These are phyloP conservation scores for Columba guinea DNA, from an alignment of 2,797 vertebrate genomes.

Conservation along the genomic window DNA sequence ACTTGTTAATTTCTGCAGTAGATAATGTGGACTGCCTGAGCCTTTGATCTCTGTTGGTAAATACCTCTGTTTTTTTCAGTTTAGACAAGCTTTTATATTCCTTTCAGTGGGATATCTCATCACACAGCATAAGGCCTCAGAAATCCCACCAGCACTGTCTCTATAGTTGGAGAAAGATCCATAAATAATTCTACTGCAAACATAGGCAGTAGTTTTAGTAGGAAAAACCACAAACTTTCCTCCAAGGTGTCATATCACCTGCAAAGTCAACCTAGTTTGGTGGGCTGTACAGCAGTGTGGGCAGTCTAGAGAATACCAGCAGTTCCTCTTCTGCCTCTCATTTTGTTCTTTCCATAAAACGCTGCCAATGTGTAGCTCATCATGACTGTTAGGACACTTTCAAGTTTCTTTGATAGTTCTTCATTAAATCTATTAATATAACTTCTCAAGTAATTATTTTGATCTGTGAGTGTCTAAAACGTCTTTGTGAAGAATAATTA, in stretches of 20 bases:
- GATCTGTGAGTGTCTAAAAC: slow-evolving; percentile 30
- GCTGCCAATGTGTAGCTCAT: background rate
- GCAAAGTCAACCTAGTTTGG: background rate
- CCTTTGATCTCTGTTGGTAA: background rate
- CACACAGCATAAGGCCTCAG: background rate
- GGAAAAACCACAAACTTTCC: background rate
- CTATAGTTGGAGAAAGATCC: background rate
- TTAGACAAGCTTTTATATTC: background rate
- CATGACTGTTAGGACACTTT: background rate
- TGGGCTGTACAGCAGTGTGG: background rate
- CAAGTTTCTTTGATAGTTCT: slow-evolving; percentile 9
- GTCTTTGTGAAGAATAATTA: slow-evolving; percentile 9
- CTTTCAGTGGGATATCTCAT: background rate
- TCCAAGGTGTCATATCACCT: background rate
- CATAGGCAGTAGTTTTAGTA: background rate
- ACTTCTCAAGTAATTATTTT: slow-evolving; percentile 39
- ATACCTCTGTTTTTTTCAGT: background rate
- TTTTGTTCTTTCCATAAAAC: slow-evolving; percentile 12
- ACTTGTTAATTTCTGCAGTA: background rate
- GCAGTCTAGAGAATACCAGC: background rate
- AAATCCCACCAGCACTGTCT: background rate
- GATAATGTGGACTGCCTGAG: background rate
- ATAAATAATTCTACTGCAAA: background rate
- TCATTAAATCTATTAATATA: slow-evolving; percentile 49
- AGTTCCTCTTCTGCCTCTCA: background rate